Conservation (phyloP, 2,888 invertebrate species). For the Zhengitettix transpicula region DNA sequence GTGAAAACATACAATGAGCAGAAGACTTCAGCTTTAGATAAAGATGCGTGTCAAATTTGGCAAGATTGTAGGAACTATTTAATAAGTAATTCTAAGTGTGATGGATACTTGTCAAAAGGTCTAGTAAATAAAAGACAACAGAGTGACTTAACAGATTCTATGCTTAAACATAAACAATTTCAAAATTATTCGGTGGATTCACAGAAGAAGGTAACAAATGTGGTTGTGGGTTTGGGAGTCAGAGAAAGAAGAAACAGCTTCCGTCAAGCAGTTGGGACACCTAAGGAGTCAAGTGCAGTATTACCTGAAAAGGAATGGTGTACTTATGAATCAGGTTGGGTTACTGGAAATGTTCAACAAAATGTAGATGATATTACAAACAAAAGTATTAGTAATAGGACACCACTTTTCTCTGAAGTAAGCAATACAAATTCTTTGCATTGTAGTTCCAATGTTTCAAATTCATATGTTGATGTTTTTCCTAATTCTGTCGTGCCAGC, state of each 20-base stretch:
- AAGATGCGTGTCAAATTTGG: slow-evolving; percentile 3
- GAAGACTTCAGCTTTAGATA: background rate
- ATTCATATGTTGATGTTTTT: too few species aligned
- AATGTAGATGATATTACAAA: too few species aligned
- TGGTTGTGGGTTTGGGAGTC: slow-evolving; percentile 17
- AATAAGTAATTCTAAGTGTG: background rate
- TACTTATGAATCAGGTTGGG: too few species aligned
- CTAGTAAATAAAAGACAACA: background rate
- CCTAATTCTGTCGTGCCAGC: too few species aligned
- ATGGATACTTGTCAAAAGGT: background rate
- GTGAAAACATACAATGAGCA: too few species aligned
- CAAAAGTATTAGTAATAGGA: too few species aligned
- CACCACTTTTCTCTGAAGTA: too few species aligned
- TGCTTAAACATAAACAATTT: background rate
- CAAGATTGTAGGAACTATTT: slow-evolving; percentile 14
- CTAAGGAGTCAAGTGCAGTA: slow-evolving; percentile 10
- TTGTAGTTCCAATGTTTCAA: too few species aligned
- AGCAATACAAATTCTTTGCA: too few species aligned
- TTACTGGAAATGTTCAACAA: too few species aligned
- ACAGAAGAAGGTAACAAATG: slow-evolving; percentile 15
- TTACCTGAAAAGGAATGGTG: slow-evolving; percentile 15
- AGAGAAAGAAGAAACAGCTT: slow-evolving; percentile 22
- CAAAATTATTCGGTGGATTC: slow-evolving; percentile 9
- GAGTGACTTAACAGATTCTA: background rate
- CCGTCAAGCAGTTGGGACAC: slow-evolving; percentile 20